phyloP scores from a whole-genome alignment of 2,113 vertebrate genomes.

The Regulus satrapa region DNA sequence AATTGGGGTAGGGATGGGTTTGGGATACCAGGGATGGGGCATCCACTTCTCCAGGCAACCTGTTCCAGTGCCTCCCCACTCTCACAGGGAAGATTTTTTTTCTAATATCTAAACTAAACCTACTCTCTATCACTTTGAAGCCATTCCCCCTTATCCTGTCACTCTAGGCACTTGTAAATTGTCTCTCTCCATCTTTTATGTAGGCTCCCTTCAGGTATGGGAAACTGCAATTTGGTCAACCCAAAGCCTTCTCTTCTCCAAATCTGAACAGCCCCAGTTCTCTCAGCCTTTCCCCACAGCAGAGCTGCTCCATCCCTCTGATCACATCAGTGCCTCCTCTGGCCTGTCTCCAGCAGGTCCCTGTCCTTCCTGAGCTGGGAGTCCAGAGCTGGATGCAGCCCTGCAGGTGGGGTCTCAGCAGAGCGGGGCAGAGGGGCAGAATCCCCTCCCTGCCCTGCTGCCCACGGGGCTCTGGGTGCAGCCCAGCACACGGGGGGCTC shows the following conservation, averaged over 20 bases:
- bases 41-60: not conserved
- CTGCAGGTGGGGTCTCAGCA: not conserved
- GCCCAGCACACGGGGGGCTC: not conserved
- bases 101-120: not conserved
- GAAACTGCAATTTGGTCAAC: accelerated
- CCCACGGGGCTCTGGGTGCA: not conserved
- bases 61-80: not conserved
- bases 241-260: accelerated
- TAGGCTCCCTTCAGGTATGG: accelerated
- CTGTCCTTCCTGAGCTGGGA: not conserved
- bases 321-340: not conserved
- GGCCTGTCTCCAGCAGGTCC: not conserved
- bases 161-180: not conserved
- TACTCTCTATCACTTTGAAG: not conserved
- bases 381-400: not conserved
- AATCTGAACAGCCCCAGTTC: accelerated
- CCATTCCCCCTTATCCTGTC: not conserved
- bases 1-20: no score
- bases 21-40: not conserved
- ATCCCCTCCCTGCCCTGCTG: not conserved
- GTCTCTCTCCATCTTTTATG: not conserved
- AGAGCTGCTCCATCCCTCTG: not conserved
- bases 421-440: not conserved
- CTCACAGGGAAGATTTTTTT: not conserved
- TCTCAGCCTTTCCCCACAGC: not conserved